phyloP scores from a whole-genome alignment of 2,888 invertebrate species.

The Idaea biselata region DNA sequence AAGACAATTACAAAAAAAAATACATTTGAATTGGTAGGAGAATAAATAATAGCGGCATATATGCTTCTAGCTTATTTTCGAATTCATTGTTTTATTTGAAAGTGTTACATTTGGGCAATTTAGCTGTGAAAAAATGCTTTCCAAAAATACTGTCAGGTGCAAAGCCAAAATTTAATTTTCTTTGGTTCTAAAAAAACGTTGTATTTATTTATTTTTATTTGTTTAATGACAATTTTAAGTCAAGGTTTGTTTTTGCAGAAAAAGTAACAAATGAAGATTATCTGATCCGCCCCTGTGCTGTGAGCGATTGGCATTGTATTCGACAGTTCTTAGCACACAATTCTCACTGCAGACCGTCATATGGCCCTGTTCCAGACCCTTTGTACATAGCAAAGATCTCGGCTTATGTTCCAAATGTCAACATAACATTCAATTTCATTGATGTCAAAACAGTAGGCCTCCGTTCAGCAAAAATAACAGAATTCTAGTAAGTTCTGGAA shows the following conservation, averaged over 20 bases:
- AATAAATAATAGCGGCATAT: too few relatives aligned
- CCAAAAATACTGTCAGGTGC: too few relatives aligned
- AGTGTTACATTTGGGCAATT: too few relatives aligned
- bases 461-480: slow-evolving; percentile 10
- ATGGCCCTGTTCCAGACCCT: slow-evolving; percentile 23
- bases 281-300: slow-evolving; percentile 28
- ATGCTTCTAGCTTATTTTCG: too few relatives aligned
- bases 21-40: too few relatives aligned
- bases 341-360: slow-evolving; percentile 23
- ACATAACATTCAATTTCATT: slow-evolving; percentile 24
- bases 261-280: slow-evolving; percentile 17
- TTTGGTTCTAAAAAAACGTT: too few relatives aligned
- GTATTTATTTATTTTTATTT: background rate
- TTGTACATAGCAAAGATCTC: slow-evolving; percentile 14
- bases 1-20: too few relatives aligned
- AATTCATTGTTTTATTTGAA: too few relatives aligned
- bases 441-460: slow-evolving; percentile 9
- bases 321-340: slow-evolving; percentile 28
- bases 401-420: slow-evolving; percentile 21
- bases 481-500: slow-evolving; percentile 21
- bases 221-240: too few relatives aligned
- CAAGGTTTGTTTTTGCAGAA: slow-evolving; percentile 14
- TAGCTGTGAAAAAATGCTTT: too few relatives aligned
- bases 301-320: slow-evolving; percentile 32
- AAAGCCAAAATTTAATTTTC: too few relatives aligned